These are phyloP conservation scores for Calcarius ornatus DNA, from an alignment of 2,113 vertebrate species.

Conservation along the genomic window DNA sequence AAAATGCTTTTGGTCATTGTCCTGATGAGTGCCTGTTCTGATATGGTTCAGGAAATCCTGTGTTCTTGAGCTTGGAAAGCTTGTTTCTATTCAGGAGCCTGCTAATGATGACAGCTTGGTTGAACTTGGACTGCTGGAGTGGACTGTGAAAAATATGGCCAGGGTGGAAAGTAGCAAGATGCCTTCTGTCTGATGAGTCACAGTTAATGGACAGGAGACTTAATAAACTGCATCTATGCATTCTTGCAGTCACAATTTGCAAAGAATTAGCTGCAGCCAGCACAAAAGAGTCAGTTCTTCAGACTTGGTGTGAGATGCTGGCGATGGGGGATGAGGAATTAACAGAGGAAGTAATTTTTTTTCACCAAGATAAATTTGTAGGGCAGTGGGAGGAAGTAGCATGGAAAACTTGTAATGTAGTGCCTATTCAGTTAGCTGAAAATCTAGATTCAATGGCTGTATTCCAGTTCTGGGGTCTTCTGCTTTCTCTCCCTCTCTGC, in stretches of 20 bases:
- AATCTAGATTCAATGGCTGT: not conserved
- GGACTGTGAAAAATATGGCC: not conserved
- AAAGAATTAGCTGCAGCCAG: not conserved
- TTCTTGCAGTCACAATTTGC: not conserved
- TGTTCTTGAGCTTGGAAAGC: slow-evolving; percentile 11
- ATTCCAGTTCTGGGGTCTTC: not conserved
- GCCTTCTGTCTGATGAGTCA: not conserved
- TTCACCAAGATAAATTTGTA: not conserved
- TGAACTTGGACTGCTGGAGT: not conserved
- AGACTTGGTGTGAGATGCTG: not conserved
- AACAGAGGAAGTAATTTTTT: not conserved
- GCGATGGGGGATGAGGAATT: not conserved
- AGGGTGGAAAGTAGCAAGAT: not conserved
- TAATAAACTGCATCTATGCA: not conserved
- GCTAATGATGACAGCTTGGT: not conserved
- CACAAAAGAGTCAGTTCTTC: not conserved
- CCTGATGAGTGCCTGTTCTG: slow-evolving; percentile 12
- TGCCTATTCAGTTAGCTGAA: not conserved
- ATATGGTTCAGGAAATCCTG: slow-evolving; percentile 53
- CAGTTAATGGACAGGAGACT: not conserved
- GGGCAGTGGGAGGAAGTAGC: not conserved
- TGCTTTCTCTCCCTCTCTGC: not conserved
- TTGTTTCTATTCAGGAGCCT: not conserved
- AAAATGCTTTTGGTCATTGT: slow-evolving; percentile 19
- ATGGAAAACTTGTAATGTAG: not conserved